Conservation (phyloP, 1,140 invertebrate genomes). For the Tetranychus urticae region DNA sequence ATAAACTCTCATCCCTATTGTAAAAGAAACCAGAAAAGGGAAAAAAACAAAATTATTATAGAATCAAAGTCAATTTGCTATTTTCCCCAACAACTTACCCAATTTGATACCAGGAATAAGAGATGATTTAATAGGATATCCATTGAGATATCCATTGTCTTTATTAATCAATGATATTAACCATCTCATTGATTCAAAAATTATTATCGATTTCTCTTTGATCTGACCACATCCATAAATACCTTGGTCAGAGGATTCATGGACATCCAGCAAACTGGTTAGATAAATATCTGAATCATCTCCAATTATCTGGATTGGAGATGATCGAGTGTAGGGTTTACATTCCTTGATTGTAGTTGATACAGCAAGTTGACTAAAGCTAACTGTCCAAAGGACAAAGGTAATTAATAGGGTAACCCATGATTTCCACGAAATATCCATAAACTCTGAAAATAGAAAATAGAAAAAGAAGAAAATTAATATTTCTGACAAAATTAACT, state of each 20-base stretch:
- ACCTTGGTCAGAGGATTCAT: not conserved
- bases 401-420: no score
- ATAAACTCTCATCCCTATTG: not conserved
- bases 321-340: not conserved
- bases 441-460: no score
- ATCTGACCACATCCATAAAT: not conserved
- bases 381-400: no score
- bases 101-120: not conserved
- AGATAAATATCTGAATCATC: not conserved
- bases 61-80: no score
- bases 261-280: not conserved
- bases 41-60: no score
- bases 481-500: no score
- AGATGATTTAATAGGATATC: not conserved
- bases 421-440: no score
- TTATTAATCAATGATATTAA: not conserved
- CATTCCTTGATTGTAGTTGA: not conserved
- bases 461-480: no score
- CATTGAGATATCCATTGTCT: not conserved
- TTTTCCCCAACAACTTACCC: not conserved
- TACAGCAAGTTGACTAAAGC: no score
- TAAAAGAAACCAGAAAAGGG: not conserved
- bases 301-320: not conserved
- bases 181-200: not conserved
- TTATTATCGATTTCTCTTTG: not conserved